Evolutionary conservation across 92 coral and sea anemone species (phyloP).

Genomic region (Epizoanthus rinbou): DNA sequence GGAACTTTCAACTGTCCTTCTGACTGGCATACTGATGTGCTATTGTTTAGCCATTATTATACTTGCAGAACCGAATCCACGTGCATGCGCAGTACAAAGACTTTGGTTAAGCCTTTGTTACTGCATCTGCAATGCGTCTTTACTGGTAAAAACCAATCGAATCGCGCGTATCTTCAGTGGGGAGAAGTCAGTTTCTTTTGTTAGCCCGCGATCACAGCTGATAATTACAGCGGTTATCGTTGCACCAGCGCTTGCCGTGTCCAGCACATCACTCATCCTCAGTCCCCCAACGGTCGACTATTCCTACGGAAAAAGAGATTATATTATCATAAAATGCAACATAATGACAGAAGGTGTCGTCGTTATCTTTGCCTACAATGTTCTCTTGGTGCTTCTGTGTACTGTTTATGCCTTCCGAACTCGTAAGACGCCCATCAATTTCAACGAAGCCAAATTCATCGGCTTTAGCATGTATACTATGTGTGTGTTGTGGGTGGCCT

Average conservation of each 20-base stretch:
- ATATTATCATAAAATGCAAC: slow-evolving; percentile 55
- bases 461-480: slow-evolving; percentile 83
- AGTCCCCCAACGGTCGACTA: slow-evolving; percentile 51
- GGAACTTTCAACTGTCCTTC: slow-evolving; percentile 66
- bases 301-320: slow-evolving; percentile 38
- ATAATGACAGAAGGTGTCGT: slow-evolving; percentile 40
- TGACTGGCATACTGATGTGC: slow-evolving; percentile 65
- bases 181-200: slow-evolving; percentile 65
- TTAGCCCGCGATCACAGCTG: slow-evolving; percentile 78
- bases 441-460: slow-evolving; percentile 85
- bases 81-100: slow-evolving; percentile 62
- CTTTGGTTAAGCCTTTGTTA: slow-evolving; percentile 68
- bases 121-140: slow-evolving; percentile 69
- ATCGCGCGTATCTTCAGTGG: slow-evolving; percentile 82
- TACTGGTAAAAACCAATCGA: slow-evolving; percentile 78
- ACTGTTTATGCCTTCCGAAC: slow-evolving; percentile 83
- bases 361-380: slow-evolving; percentile 64
- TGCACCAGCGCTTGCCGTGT: slow-evolving; percentile 65
- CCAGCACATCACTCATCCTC: slow-evolving; percentile 50
- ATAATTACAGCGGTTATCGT: slow-evolving; percentile 61
- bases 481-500: slow-evolving; percentile 78
- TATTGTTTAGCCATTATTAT: slow-evolving; percentile 60
- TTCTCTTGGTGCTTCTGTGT: slow-evolving; percentile 63
- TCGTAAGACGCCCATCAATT: slow-evolving; percentile 76
- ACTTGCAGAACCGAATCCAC: slow-evolving; percentile 52